Evolutionary conservation across 2,797 vertebrate species (phyloP).

Genomic region (Leucoraja ocellata): DNA sequence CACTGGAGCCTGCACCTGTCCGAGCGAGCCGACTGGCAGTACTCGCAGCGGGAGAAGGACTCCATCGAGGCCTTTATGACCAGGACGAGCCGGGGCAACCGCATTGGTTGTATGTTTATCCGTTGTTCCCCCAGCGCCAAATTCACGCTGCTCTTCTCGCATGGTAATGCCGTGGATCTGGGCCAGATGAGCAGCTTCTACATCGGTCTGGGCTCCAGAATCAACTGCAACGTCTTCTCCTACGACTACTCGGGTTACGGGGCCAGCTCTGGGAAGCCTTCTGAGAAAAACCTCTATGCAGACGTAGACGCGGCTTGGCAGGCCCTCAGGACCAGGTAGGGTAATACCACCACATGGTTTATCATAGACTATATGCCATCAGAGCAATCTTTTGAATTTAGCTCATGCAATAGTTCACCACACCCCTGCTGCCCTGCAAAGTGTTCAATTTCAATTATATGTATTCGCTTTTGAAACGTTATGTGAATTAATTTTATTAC

Average conservation of each 20-base stretch:
- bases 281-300: slow-evolving; percentile 95
- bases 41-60: slow-evolving; percentile 89
- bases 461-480: background rate
- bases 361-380: too few species aligned
- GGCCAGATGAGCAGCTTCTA: slow-evolving; percentile 99
- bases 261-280: slow-evolving; percentile 93
- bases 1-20: slow-evolving; percentile 91
- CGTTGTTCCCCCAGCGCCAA: slow-evolving; percentile 88
- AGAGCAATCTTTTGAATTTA: too few species aligned
- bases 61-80: slow-evolving; percentile 98
- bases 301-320: slow-evolving; percentile 97
- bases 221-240: slow-evolving; percentile 98
- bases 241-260: slow-evolving; percentile 98
- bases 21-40: slow-evolving; percentile 94
- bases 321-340: slow-evolving; percentile 89
- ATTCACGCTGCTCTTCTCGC: slow-evolving; percentile 91
- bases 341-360: background rate
- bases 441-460: background rate
- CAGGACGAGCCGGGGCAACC: slow-evolving; percentile 87
- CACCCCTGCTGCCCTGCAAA: background rate
- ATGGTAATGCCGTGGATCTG: slow-evolving; percentile 94
- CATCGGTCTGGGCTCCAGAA: slow-evolving; percentile 89
- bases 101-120: slow-evolving; percentile 98
- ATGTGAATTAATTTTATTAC: background rate
- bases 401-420: background rate